Evolutionary conservation across 2,888 invertebrate genomes (phyloP).

Genomic region (Lordiphosa fenestrarum): DNA sequence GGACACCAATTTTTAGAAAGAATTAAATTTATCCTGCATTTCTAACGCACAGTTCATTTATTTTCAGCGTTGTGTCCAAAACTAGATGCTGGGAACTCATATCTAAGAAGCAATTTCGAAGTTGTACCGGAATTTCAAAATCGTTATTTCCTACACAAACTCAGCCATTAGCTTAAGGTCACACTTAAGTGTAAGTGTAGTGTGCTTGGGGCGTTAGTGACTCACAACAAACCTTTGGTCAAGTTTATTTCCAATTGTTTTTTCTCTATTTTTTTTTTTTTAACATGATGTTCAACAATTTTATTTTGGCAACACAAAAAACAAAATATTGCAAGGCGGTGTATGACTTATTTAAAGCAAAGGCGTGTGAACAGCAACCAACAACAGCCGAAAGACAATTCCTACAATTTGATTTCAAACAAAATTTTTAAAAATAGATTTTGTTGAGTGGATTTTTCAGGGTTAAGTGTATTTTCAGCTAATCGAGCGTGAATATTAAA

Average conservation of each 20-base stretch:
- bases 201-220: background rate
- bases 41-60: too few species aligned
- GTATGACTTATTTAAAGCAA: background rate
- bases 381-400: conserved; percentile 5
- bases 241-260: too few species aligned
- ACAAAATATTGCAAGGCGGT: conserved; percentile 7
- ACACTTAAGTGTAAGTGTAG: background rate
- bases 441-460: conserved; percentile 32
- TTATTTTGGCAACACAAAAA: conserved; percentile 6
- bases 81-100: too few species aligned
- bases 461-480: conserved; percentile 35
- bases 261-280: too few species aligned
- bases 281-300: background rate
- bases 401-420: conserved; percentile 34
- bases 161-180: conserved; percentile 27
- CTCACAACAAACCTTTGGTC: too few species aligned
- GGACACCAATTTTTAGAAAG: too few species aligned
- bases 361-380: conserved; percentile 5
- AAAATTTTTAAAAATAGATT: conserved; percentile 41
- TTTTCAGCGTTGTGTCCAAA: too few species aligned
- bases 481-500: conserved; percentile 27
- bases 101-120: too few species aligned
- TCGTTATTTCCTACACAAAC: conserved; percentile 10
- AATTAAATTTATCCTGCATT: too few species aligned
- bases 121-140: too few species aligned